phyloP scores from a whole-genome alignment of 2,113 vertebrate genomes.

The Axis porcinus region DNA sequence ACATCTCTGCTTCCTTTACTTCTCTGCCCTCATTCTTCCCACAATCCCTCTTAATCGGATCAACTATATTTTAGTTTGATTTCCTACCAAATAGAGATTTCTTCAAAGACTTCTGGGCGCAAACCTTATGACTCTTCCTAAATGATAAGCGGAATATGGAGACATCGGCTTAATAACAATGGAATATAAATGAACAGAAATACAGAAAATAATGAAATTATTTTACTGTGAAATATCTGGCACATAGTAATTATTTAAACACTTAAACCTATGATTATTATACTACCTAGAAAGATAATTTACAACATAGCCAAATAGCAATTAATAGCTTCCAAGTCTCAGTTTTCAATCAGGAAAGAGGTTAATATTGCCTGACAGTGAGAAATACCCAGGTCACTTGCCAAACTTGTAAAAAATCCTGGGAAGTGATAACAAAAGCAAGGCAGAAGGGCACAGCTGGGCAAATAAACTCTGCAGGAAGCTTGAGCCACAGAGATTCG shows the following conservation, averaged over 20 bases:
- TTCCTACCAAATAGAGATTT: not conserved
- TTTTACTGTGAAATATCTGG: not conserved
- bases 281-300: not conserved
- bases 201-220: not conserved
- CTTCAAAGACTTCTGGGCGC: not conserved
- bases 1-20: not conserved
- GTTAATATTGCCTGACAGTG: not conserved
- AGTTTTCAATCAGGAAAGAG: not conserved
- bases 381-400: not conserved
- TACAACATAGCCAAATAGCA: not conserved
- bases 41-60: not conserved
- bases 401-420: not conserved
- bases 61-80: not conserved
- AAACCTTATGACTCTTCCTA: not conserved
- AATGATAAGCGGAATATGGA: not conserved
- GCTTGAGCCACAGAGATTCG: not conserved
- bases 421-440: not conserved
- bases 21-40: not conserved
- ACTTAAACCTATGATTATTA: not conserved
- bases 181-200: not conserved
- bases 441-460: not conserved
- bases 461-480: not conserved
- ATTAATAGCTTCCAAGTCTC: not conserved
- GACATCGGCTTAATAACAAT: not conserved
- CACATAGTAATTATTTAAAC: not conserved